Evolutionary conservation across 2,888 invertebrate genomes (phyloP), one percentile per base, ranked within the genome.

Genomic region (Apamea epomidion): DNA sequence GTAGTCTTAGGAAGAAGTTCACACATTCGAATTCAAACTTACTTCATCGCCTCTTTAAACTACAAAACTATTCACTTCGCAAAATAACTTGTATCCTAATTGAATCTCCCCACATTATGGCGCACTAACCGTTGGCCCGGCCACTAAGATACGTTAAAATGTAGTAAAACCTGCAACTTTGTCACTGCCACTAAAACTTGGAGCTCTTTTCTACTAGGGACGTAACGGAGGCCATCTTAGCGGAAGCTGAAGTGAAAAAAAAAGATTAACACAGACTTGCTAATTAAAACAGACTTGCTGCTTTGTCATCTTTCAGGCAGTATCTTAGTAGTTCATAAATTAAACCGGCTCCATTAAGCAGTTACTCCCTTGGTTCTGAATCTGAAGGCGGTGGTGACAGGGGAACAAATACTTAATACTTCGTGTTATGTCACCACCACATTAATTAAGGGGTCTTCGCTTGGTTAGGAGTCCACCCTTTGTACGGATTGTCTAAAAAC

Each of bases 141-240:
- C 82, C 82, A 81, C 87, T 67, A 76, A 75, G 80, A 72, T 77
- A 82, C 87, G 83, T 89, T 91, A 87, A 90, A 89, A 86, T 79
- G 85, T 87, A 90, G 84, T 86, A 87, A 89, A 90, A 90, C 80
- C 85, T 78, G 81, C 81, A 88, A 90, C 89, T 88, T 88, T 88
- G 90, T 90, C 86, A 81, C 70, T 62, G 58, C 68, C 68, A 69
- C 67, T 82, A 78, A 77, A 84, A 89, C 76, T 75, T 51, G 7
- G 25, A 37, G 80, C 69, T 76, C 78, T 82, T 73, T 80, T 82
- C 72, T 4, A 37, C 60, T 60, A 62, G n/a, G n/a, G 37, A 62
- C n/a, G 72, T 37, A 7, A n/a, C 60, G 62, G n/a, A 42, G 0
- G 0, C 6, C 21, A 62, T 7, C n/a, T 62, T 62, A 72, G 37